phyloP scores from a whole-genome alignment of 1,140 invertebrate species.

The Cotesia glomerata region DNA sequence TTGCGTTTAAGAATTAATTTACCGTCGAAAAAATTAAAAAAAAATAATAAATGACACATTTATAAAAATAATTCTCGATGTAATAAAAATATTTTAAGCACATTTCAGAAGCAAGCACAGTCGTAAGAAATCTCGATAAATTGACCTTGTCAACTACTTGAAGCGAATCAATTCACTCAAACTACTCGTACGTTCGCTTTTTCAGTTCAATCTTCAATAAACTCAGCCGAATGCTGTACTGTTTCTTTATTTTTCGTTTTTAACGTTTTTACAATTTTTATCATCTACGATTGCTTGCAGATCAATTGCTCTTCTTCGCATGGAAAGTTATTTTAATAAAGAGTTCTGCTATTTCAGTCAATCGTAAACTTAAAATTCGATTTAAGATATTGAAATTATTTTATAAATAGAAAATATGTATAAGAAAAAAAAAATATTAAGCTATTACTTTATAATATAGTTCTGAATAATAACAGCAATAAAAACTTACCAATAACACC shows the following conservation, averaged over 20 bases:
- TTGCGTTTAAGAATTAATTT: neutral
- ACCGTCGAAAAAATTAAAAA: neutral
- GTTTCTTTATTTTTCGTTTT: neutral
- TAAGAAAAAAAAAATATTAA: too few relatives aligned
- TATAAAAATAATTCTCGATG: neutral
- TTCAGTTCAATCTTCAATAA: neutral
- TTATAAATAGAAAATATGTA: too few relatives aligned
- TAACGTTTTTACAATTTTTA: neutral
- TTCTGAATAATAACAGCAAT: neutral
- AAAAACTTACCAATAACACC: conserved; percentile 48
- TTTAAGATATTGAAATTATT: neutral
- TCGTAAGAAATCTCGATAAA: neutral
- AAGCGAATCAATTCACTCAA: neutral
- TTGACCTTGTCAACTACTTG: conserved; percentile 16
- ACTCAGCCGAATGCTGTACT: neutral
- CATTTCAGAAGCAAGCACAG: neutral
- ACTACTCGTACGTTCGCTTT: conserved; percentile 5
- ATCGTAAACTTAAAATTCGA: neutral
- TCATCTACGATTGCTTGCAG: neutral
- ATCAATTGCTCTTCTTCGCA: neutral
- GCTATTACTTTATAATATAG: too few relatives aligned
- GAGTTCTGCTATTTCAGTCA: conserved; percentile 40
- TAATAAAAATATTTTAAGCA: neutral
- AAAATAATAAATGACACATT: neutral
- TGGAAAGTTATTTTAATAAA: conserved; percentile 39